These are phyloP conservation scores for Oenanthe oenanthe DNA, from an alignment of 2,113 vertebrate species.

Conservation along the genomic window DNA sequence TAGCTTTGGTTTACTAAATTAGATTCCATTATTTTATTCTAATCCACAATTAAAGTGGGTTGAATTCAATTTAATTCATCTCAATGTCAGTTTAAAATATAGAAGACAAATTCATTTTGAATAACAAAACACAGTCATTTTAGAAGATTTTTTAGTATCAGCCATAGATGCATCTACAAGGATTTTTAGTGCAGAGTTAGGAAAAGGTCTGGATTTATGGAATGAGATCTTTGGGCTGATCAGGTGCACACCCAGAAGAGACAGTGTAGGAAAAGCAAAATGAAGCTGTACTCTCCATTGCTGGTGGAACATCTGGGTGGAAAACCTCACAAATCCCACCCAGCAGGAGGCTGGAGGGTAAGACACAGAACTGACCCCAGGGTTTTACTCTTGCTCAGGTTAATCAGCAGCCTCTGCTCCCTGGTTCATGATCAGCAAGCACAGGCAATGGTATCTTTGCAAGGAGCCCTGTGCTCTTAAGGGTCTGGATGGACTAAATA, in stretches of 20 bases:
- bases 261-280: background rate
- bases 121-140: background rate
- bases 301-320: background rate
- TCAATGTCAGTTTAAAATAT: background rate
- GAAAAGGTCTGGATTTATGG: background rate
- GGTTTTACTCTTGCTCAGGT: background rate
- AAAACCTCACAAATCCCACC: background rate
- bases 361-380: background rate
- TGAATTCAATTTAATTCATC: background rate
- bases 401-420: background rate
- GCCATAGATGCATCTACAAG: background rate
- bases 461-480: background rate
- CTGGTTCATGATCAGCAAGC: background rate
- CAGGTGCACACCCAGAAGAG: background rate
- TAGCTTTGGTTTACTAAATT: background rate
- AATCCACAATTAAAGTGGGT: background rate
- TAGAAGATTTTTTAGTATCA: background rate
- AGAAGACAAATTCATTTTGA: background rate
- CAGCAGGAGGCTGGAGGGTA: background rate
- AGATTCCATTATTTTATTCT: background rate
- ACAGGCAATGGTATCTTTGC: background rate
- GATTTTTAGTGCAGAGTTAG: background rate
- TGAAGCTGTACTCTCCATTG: accelerated
- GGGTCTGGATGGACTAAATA: background rate
- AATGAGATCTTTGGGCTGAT: background rate